Evolutionary conservation across 30 jellyfish, hydroid and myxozoan species (phyloP), one percentile per base, ranked within the genome.

Genomic region (Kudoa iwatai): DNA sequence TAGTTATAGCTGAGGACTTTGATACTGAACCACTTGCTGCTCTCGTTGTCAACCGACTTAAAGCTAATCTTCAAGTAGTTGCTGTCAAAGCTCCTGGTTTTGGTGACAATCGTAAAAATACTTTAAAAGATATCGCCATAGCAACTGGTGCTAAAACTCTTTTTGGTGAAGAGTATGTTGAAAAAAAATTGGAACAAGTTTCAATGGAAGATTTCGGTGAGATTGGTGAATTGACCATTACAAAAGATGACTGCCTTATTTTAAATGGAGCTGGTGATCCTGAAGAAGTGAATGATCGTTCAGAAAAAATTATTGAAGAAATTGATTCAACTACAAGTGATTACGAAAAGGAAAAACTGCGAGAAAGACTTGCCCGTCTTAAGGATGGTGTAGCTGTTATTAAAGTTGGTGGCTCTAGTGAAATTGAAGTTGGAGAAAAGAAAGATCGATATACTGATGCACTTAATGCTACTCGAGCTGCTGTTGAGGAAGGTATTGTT

Each of bases 11-110:
- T 14, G 65, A 52, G 24, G 65, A 52, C 25, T 19, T 52, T 20
- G 65, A 52, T 12, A 64, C 65, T 16, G 65, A 52, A 52, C 65
- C 65, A 12, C 24, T 52, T 10, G 65, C 65, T 2, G 26, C 65
- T 6, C 24, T 44, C 28, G 65, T 52, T 2, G 41, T 52, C 17
- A 52, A 52, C 24, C 41, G 32, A 4, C 2, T 52, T 26, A 52
- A 53, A 3, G 65, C 53, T 7, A 22, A 3, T 30, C 6, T 52
- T 4, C 22, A 44, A 18, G 42, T 45, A 7, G 39, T 34, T 9
- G 65, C 65, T 10, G 65, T 52, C 3, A 52, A 52, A 44, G 65
- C 65, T n/a, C 65, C 65, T 25, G 65, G 65, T 4, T 52, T 52
- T 31, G 65, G 65, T 22, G 65, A 52, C 21, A 24, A 64, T 3